Evolutionary conservation across 2,888 invertebrate species (phyloP), one percentile per base, ranked within the genome.

Genomic region (Liopterus haemorrhoidalis): DNA sequence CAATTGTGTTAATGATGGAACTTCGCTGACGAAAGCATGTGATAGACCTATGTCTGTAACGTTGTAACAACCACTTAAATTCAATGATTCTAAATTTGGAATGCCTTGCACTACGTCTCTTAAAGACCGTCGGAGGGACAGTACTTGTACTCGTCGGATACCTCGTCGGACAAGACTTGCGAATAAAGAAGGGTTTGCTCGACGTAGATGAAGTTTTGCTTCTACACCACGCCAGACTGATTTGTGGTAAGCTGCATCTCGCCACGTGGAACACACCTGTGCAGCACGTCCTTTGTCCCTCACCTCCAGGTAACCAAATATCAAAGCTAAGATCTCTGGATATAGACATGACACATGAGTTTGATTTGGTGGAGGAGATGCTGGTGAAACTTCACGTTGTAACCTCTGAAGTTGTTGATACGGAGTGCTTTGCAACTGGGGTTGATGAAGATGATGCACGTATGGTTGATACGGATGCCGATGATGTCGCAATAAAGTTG

Each of bases 141-240:
- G 71, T 49, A 95, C 86, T 71, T 94, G 94, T 46, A 95, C 81
- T 64, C 82, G 79, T 54, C 85, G 80, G 50, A 95, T 91, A 55
- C 94, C 94, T 40, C 94, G 78, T 55, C 83, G 80, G 31, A 89
- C 88, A 49, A 95, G 70, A 50, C 89, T 90, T 18, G 83, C 79
- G 69, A 92, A 93, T 45, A 95, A 75, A 56, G 85, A 84, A 9
- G 87, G 85, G 50, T 87, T 84, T 50, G 90, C 82, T 56, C 85
- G 76, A 50, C 88, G 76, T 37, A 95, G 75, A 66, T 95, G 94
- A 51, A 95, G 69, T 57, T 88, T 85, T 1, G 94, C 93, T 64
- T 92, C 91, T 21, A 92, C 91, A 40, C 91, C 91, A 55, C 89
- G 81, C 95, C 95, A 95, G 14, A 95, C 92, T 27, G 86, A 86